Percentiles rank a stretch among this genome's conserved stretches.
Evolutionary conservation across 2,888 invertebrate genomes (phyloP).

Genomic region (Helicoverpa assulta): DNA sequence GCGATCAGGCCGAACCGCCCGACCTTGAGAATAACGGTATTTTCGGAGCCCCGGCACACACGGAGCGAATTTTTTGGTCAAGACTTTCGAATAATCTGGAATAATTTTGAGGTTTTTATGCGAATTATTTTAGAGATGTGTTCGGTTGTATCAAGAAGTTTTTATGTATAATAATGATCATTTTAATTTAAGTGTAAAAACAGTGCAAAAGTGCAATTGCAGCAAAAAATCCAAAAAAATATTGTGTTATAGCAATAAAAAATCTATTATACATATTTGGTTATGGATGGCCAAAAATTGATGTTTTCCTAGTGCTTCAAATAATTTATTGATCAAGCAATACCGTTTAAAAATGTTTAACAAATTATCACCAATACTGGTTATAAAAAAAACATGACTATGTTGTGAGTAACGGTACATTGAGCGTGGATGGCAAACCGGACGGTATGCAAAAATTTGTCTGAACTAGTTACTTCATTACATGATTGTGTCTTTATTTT

Average conservation of each 20-base stretch:
- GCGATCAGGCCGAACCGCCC: constrained; percentile 39
- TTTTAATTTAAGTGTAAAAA: too few species aligned
- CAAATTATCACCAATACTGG: background rate
- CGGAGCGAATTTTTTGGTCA: constrained; percentile 44
- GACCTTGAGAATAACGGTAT: constrained; percentile 71
- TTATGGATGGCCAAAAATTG: too few species aligned
- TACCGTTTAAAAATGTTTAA: background rate
- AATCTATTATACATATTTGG: too few species aligned
- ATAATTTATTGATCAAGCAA: background rate
- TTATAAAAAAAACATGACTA: constrained; percentile 8
- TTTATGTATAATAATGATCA: too few species aligned
- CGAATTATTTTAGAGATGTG: constrained; percentile 12
- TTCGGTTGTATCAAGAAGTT: background rate
- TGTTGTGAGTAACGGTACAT: constrained; percentile 6
- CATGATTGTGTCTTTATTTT: background rate
- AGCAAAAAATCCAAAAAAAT: too few species aligned
- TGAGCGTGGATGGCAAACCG: background rate
- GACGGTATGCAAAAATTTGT: background rate
- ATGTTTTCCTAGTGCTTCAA: background rate
- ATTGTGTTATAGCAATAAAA: too few species aligned
- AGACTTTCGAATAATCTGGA: constrained; percentile 24
- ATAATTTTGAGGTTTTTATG: constrained; percentile 3
- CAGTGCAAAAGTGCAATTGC: too few species aligned
- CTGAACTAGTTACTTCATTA: constrained; percentile 12
- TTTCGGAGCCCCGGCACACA: constrained; percentile 50